phyloP scores from a whole-genome alignment of 2,888 invertebrate genomes.

The Glyphotaelius pellucidus region DNA sequence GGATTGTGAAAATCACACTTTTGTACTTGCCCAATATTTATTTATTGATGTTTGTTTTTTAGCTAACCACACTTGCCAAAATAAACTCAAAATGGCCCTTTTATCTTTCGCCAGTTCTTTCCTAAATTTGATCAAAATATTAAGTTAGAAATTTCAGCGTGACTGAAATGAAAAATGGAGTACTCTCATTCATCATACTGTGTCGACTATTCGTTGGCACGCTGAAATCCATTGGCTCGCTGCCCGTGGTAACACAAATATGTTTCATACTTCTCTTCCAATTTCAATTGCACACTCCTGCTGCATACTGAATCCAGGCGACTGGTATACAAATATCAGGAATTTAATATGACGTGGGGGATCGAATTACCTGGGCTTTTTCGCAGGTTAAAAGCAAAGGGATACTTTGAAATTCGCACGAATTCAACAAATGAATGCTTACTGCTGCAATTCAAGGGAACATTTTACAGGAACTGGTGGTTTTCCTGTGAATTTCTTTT shows the following conservation, averaged over 20 bases:
- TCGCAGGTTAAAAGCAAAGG: background rate
- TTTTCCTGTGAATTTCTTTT: background rate
- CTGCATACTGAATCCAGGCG: slow-evolving; percentile 30
- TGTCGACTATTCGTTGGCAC: slow-evolving; percentile 18
- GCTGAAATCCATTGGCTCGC: slow-evolving; percentile 47
- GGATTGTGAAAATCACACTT: too few species aligned
- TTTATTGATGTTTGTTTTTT: too few species aligned
- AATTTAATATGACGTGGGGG: slow-evolving; percentile 17
- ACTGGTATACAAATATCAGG: background rate
- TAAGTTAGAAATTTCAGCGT: slow-evolving; percentile 11
- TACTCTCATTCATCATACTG: slow-evolving; percentile 38
- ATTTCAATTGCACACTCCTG: slow-evolving; percentile 42
- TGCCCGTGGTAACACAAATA: slow-evolving; percentile 53
- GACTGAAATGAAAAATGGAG: slow-evolving; percentile 36
- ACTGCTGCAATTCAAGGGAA: background rate
- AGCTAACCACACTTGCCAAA: background rate
- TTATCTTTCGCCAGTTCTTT: background rate
- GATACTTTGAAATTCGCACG: background rate
- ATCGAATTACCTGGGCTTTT: background rate
- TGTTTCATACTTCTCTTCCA: slow-evolving; percentile 48
- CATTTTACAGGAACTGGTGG: background rate
- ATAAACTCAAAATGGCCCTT: background rate
- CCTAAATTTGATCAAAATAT: background rate
- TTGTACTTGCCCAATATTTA: too few species aligned
- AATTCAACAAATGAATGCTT: background rate